Evolutionary conservation across 2,113 vertebrate species (phyloP).

Genomic region (Ciconia stormi): DNA sequence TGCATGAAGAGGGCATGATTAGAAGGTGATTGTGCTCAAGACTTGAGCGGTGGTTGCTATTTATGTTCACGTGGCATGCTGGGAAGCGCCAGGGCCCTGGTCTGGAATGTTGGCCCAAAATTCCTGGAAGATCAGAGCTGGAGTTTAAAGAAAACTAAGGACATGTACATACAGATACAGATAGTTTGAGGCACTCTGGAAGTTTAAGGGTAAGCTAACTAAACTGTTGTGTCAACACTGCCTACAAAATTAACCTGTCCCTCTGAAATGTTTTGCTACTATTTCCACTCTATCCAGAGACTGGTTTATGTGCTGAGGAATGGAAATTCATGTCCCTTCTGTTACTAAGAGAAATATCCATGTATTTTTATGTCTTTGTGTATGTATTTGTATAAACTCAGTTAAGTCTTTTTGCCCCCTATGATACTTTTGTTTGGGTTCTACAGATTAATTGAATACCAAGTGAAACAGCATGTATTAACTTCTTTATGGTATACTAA

Average conservation of each 20-base stretch:
- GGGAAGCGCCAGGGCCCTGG: neutral
- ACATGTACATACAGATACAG: constrained; percentile 13
- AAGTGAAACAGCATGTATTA: neutral
- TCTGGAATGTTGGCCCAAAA: constrained; percentile 43
- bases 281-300: neutral
- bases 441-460: neutral
- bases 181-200: constrained; percentile 24
- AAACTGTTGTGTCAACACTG: constrained; percentile 53
- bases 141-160: constrained; percentile 28
- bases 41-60: neutral
- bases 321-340: neutral
- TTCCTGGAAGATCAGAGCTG: constrained; percentile 48
- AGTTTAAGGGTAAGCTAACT: constrained; percentile 6
- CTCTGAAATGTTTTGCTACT: neutral
- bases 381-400: neutral
- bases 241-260: neutral
- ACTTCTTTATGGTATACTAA: neutral
- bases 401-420: neutral
- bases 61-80: neutral
- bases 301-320: neutral
- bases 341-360: neutral
- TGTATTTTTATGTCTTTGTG: neutral
- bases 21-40: neutral
- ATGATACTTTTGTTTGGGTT: neutral
- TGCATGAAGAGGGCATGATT: neutral